A percentile compares a stretch with the other conserved stretches of the same genome.
These are phyloP conservation scores for Scaptomyza cyrtandrae DNA, from an alignment of 2,888 invertebrate species.

Conservation along the genomic window DNA sequence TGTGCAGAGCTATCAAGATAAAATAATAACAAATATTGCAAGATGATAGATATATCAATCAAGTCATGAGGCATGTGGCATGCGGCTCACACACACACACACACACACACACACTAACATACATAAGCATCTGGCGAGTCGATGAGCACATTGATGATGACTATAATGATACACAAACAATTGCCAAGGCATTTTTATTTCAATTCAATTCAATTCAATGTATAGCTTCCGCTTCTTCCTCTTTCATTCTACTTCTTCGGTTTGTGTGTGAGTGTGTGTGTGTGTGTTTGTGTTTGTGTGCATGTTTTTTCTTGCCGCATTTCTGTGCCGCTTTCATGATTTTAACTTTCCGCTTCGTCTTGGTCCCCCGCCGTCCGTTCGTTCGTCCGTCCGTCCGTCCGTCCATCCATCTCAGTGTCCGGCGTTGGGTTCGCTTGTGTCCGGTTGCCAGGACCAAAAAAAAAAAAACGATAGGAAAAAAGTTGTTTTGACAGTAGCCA, in stretches of 20 bases:
- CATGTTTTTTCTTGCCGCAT: constrained; percentile 21
- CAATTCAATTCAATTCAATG: constrained; percentile 60
- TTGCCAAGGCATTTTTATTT: constrained; percentile 72
- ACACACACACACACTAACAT: constrained; percentile 8
- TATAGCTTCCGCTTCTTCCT: background rate
- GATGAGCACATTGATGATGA: constrained; percentile 65
- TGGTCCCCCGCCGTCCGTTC: background rate
- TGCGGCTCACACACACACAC: constrained; percentile 14
- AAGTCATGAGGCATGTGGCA: constrained; percentile 17
- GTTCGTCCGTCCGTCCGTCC: background rate
- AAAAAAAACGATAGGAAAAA: constrained; percentile 11
- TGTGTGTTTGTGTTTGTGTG: no score
- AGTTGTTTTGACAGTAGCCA: constrained; percentile 76
- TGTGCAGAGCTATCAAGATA: constrained; percentile 18
- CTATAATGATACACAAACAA: constrained; percentile 77
- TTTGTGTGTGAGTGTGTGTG: no score
- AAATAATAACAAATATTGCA: constrained; percentile 27
- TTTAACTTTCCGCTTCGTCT: constrained; percentile 47
- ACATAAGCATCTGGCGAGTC: constrained; percentile 29
- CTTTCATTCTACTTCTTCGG: background rate
- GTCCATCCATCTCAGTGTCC: constrained; percentile 9
- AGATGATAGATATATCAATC: constrained; percentile 17
- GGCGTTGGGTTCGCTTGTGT: constrained; percentile 29
- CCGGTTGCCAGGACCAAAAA: constrained; percentile 45
- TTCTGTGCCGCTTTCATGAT: constrained; percentile 29